Evolutionary conservation across 1,140 invertebrate genomes (phyloP).

Genomic region (Colletes latitarsis): DNA sequence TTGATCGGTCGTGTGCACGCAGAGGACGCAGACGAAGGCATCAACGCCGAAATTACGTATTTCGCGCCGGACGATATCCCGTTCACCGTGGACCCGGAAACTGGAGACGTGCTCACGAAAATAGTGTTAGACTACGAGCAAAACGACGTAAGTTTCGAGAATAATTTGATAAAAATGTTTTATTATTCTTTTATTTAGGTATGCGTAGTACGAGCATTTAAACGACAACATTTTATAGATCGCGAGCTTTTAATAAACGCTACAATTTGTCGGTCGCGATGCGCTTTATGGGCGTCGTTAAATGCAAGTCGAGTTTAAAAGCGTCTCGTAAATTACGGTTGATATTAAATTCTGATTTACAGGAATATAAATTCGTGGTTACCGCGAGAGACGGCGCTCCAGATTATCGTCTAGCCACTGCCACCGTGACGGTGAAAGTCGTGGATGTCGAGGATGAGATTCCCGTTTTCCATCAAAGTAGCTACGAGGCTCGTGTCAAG

Average conservation of each 20-base stretch:
- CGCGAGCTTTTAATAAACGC: too few species aligned
- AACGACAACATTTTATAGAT: too few species aligned
- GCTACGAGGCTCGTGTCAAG: conserved; percentile 89
- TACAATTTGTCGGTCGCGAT: too few species aligned
- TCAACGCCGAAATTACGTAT: conserved; percentile 85
- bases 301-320: neutral
- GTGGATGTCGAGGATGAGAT: conserved; percentile 92
- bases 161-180: too few species aligned
- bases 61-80: conserved; percentile 89
- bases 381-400: conserved; percentile 93
- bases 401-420: conserved; percentile 92
- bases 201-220: too few species aligned
- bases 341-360: conserved; percentile 37
- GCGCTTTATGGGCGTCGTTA: too few species aligned
- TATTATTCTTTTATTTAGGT: too few species aligned
- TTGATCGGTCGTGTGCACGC: conserved; percentile 91
- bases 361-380: conserved; percentile 91
- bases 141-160: conserved; percentile 83
- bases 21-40: conserved; percentile 90
- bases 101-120: conserved; percentile 89
- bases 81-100: conserved; percentile 89
- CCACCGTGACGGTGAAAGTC: conserved; percentile 91
- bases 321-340: neutral
- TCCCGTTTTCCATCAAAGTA: conserved; percentile 88
- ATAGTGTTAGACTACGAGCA: conserved; percentile 92